Evolutionary conservation across 2,888 invertebrate genomes (phyloP), one percentile per base, ranked within the genome.

Genomic region (Megastigmus dorsalis): DNA sequence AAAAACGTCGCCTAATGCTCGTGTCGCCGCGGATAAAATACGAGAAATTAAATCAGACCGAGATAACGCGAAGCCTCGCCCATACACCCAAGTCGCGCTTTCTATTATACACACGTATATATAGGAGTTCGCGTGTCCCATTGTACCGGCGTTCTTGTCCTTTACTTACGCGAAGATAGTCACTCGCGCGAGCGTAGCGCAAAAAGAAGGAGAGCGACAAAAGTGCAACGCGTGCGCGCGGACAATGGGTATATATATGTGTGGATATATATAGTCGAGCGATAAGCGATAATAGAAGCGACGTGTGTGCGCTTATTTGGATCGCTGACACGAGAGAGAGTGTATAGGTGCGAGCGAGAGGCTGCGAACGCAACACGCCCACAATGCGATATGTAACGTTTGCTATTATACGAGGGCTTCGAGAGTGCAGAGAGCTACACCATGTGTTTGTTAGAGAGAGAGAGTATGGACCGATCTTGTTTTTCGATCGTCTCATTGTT

Each of bases 271-370:
- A n/a, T 59, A 52, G 57, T 5, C 9, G 13, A 4, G 18, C 41
- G 74, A 74, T 74, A 74, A 68, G 74, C 57, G 63, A 74, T 74
- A 68, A 63, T 74, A 68, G 74, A 66, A 15, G 36, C 36, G 60
- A 54, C 13, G 43, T 38, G 45, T 5, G 36, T 26, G 45, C 26
- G 23, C 23, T 72, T 57, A 52, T 66, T 66, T 41, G 66, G 41
- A n/a, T n/a, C n/a, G n/a, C n/a, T n/a, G n/a, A 18, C 13, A 62
- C 59, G 43, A 23, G n/a, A n/a, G n/a, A n/a, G n/a, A n/a, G 23
- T n/a, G 74, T 57, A 62, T 60, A 52, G 41, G 63, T 50, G n/a
- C n/a, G 63, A 50, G 36, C 63, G 4, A 26, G 36, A 36, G n/a
- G n/a, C n/a, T n/a, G n/a, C n/a, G n/a, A n/a, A n/a, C n/a, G n/a